Conservation (phyloP, 2,888 invertebrate genomes). For the Melieria omissa region DNA sequence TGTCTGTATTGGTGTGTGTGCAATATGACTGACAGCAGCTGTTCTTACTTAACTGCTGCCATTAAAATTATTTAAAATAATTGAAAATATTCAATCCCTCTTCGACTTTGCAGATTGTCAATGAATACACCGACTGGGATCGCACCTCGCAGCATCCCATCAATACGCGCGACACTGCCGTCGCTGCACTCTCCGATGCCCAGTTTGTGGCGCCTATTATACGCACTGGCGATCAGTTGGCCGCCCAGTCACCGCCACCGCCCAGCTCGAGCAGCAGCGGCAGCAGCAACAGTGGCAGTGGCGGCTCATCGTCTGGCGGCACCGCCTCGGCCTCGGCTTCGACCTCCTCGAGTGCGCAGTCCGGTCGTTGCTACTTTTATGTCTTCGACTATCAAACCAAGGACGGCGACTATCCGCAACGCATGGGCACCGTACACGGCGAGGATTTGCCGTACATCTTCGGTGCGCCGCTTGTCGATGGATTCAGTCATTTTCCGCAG, state of each 20-base stretch:
- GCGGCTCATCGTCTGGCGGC: constrained; percentile 56
- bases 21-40: no score
- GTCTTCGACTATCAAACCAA: constrained; percentile 93
- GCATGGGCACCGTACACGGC: constrained; percentile 92
- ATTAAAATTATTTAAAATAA: neutral
- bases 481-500: constrained; percentile 82
- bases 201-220: constrained; percentile 93
- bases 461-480: constrained; percentile 89
- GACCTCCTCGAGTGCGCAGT: constrained; percentile 54
- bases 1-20: no score
- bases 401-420: constrained; percentile 89
- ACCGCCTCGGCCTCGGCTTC: constrained; percentile 55
- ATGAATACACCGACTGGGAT: constrained; percentile 99
- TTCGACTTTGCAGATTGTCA: constrained; percentile 70
- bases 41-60: neutral
- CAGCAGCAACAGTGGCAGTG: constrained; percentile 20
- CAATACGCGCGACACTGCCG: constrained; percentile 87
- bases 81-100: neutral
- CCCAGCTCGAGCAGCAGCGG: constrained; percentile 41
- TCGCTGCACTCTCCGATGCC: constrained; percentile 93
- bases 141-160: constrained; percentile 89
- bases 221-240: constrained; percentile 84
- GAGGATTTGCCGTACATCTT: constrained; percentile 92
- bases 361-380: constrained; percentile 88
- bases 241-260: constrained; percentile 71